Conservation (phyloP, 2,888 invertebrate species). For the Metallyticus violacea region DNA sequence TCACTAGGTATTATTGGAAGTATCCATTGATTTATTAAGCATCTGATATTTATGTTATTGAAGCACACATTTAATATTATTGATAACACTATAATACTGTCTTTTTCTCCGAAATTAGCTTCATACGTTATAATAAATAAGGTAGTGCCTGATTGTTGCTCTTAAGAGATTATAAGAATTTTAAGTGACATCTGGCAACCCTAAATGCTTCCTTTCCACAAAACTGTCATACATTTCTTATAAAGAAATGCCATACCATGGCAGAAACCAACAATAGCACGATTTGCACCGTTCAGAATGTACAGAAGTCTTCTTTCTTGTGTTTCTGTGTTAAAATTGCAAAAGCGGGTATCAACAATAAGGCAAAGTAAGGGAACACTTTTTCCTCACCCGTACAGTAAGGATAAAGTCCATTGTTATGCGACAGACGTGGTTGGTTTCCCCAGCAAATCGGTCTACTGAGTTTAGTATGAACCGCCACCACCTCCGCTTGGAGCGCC, state of each 20-base stretch:
- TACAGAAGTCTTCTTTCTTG: too few species aligned
- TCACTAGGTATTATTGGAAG: too few species aligned
- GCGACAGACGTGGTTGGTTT: background rate
- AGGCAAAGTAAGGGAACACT: background rate
- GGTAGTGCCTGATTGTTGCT: too few species aligned
- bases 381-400: background rate
- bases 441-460: background rate
- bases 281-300: background rate
- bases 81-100: too few species aligned
- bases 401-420: background rate
- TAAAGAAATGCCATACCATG: too few species aligned
- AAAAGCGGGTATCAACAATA: background rate
- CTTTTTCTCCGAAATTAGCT: too few species aligned
- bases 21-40: too few species aligned
- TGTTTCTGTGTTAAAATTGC: background rate
- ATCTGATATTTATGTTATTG: too few species aligned
- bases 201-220: background rate
- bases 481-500: constrained; percentile 51
- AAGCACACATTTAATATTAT: too few species aligned
- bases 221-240: background rate
- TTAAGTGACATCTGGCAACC: background rate
- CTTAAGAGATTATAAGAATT: too few species aligned
- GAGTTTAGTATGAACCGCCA: background rate
- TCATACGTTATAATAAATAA: too few species aligned
- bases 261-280: too few species aligned